These are phyloP conservation scores for Prunella himalayana DNA, from an alignment of 2,113 vertebrate genomes.

Conservation along the genomic window DNA sequence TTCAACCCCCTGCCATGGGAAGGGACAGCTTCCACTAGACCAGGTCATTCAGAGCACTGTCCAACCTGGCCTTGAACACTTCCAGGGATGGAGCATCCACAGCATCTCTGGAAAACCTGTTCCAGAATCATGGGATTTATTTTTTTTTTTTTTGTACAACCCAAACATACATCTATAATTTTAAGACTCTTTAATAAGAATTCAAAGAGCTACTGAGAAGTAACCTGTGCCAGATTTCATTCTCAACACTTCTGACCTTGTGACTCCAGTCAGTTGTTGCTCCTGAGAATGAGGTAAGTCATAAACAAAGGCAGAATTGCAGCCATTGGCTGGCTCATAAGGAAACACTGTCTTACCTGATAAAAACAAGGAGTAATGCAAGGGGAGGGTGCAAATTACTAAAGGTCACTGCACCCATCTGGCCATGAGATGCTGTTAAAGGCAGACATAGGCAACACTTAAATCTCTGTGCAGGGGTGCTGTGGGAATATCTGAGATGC, in stretches of 20 bases:
- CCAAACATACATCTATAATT: neutral
- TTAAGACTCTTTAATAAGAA: neutral
- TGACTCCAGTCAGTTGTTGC: neutral
- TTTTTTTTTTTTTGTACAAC: neutral
- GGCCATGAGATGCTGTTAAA: accelerated
- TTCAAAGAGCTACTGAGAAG: neutral
- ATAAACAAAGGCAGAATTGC: neutral
- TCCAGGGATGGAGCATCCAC: neutral
- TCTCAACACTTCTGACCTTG: neutral
- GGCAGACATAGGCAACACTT: neutral
- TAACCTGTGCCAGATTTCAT: neutral
- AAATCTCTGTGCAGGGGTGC: neutral
- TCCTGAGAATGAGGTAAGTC: neutral
- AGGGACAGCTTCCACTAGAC: neutral
- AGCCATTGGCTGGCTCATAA: neutral
- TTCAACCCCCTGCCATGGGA: accelerated
- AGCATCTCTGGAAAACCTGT: neutral
- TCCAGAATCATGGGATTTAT: neutral
- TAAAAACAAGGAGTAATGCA: neutral
- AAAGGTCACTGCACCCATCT: neutral
- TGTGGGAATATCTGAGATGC: neutral
- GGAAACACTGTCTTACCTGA: neutral
- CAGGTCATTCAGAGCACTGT: neutral
- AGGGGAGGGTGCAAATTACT: neutral
- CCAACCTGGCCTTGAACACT: neutral